phyloP scores from a whole-genome alignment of 2,113 vertebrate genomes.

The Halichoeres trimaculatus region DNA sequence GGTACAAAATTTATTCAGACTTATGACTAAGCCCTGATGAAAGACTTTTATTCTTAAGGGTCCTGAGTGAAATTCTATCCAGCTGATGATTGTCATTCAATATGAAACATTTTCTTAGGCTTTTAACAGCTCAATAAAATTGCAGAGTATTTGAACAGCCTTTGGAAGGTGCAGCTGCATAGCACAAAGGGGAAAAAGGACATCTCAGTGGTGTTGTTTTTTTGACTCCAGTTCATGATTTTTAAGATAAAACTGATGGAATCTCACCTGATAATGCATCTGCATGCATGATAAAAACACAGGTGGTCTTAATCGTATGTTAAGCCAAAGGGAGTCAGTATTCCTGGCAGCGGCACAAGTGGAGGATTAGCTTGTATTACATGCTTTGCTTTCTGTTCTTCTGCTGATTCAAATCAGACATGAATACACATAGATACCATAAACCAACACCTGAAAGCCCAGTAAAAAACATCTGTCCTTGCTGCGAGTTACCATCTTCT shows the following conservation, averaged over 20 bases:
- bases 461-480: slow-evolving; percentile 54
- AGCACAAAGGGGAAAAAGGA: neutral
- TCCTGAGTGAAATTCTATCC: neutral
- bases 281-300: slow-evolving; percentile 18
- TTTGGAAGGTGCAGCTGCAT: neutral
- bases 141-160: slow-evolving; percentile 7
- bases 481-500: slow-evolving; percentile 45
- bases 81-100: neutral
- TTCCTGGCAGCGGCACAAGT: slow-evolving; percentile 32
- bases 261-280: slow-evolving; percentile 34
- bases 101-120: neutral
- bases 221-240: slow-evolving; percentile 13
- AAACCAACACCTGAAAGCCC: slow-evolving; percentile 24
- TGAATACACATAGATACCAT: slow-evolving; percentile 21
- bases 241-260: slow-evolving; percentile 42
- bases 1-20: neutral
- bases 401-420: slow-evolving; percentile 40
- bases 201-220: slow-evolving; percentile 6
- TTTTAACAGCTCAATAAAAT: neutral
- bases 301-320: slow-evolving; percentile 43
- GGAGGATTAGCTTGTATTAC: slow-evolving; percentile 67
- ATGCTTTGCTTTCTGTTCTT: slow-evolving; percentile 42
- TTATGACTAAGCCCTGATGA: neutral
- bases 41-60: neutral
- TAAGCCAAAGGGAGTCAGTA: slow-evolving; percentile 38